Conservation (phyloP, 1,140 invertebrate species). For the Harlomillsia oculata region DNA sequence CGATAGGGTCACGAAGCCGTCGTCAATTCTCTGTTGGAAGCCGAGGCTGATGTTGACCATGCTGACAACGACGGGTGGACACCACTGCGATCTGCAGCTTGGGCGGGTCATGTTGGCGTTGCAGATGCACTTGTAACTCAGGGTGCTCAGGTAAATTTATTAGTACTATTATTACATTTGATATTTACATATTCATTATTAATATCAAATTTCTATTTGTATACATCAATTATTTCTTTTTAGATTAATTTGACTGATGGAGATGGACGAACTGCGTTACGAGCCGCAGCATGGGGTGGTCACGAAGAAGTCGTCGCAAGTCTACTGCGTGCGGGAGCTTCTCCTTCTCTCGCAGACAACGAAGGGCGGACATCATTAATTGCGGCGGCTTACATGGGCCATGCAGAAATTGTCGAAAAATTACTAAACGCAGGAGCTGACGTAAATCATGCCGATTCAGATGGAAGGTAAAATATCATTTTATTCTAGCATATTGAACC, state of each 20-base stretch:
- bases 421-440: constrained; percentile 74
- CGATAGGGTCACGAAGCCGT: constrained; percentile 55
- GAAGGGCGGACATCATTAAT: constrained; percentile 59
- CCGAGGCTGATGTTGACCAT: constrained; percentile 45
- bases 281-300: constrained; percentile 82
- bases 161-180: no score
- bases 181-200: no score
- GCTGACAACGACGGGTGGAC: constrained; percentile 48
- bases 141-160: constrained; percentile 55
- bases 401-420: constrained; percentile 81
- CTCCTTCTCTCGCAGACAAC: constrained; percentile 55
- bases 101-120: constrained; percentile 50
- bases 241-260: constrained; percentile 67
- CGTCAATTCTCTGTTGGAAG: constrained; percentile 43
- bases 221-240: neutral
- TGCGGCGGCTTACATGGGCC: constrained; percentile 68
- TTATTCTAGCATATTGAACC: constrained; percentile 25
- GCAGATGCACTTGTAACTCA: constrained; percentile 61
- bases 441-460: constrained; percentile 77
- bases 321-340: constrained; percentile 65
- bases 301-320: constrained; percentile 75
- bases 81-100: constrained; percentile 44
- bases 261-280: constrained; percentile 79
- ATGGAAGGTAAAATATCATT: constrained; percentile 53
- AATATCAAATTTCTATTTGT: no score